phyloP scores from a whole-genome alignment of 1,140 invertebrate genomes.

The Rhagoletis zephyria region DNA sequence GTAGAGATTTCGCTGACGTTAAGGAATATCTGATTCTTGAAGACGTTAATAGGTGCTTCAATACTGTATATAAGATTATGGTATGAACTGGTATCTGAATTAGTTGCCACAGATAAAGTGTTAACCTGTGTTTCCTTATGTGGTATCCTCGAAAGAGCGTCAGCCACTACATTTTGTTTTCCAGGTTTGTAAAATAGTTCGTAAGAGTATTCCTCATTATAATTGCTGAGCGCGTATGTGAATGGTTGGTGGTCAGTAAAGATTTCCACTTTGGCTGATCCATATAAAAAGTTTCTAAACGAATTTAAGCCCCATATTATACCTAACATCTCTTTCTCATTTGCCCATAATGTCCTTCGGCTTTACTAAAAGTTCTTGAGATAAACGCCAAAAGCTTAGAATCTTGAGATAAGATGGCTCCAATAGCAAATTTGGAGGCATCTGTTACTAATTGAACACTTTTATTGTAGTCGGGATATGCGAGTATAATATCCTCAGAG shows the following conservation, averaged over 20 bases:
- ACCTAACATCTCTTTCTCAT: slow-evolving; percentile 54
- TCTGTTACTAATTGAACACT: slow-evolving; percentile 65
- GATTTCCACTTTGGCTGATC: slow-evolving; percentile 45
- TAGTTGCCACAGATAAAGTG: too few species aligned
- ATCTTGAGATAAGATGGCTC: slow-evolving; percentile 62
- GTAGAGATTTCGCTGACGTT: too few species aligned
- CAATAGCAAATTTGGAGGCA: slow-evolving; percentile 62
- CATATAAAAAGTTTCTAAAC: slow-evolving; percentile 34
- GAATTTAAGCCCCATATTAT: slow-evolving; percentile 54
- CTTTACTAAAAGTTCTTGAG: slow-evolving; percentile 65
- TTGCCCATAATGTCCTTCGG: slow-evolving; percentile 54
- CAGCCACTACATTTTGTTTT: slow-evolving; percentile 62
- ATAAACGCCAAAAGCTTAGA: slow-evolving; percentile 72
- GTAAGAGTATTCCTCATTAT: slow-evolving; percentile 67
- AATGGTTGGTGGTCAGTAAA: slow-evolving; percentile 49
- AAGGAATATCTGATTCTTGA: too few species aligned
- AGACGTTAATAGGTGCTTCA: too few species aligned
- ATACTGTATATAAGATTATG: too few species aligned
- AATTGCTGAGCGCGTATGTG: slow-evolving; percentile 45
- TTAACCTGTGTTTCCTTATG: not conserved
- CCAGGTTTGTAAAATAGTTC: slow-evolving; percentile 69
- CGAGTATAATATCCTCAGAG: slow-evolving; percentile 62
- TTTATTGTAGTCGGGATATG: slow-evolving; percentile 66
- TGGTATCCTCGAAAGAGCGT: slow-evolving; percentile 57
- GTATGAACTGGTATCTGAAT: too few species aligned